These are phyloP conservation scores for Formicarius rufipectus DNA, from an alignment of 2,113 vertebrate genomes.

Conservation along the genomic window DNA sequence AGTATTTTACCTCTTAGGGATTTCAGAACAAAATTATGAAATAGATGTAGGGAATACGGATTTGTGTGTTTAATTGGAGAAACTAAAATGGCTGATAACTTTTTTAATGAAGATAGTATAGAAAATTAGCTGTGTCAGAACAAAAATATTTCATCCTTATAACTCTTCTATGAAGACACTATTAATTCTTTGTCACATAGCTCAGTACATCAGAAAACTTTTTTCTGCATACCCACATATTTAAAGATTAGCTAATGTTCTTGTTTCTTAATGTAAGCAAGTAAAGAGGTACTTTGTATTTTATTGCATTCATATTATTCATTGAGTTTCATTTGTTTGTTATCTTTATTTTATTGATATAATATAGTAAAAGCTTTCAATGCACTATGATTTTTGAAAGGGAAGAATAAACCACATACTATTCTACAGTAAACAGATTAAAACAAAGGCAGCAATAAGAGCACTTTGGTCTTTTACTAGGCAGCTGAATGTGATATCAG, in stretches of 20 bases:
- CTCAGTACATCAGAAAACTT: background rate
- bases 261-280: background rate
- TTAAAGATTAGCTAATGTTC: background rate
- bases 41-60: rapidly evolving
- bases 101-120: background rate
- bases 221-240: background rate
- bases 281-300: background rate
- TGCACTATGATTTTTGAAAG: background rate
- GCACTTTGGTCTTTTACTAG: background rate
- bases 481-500: background rate
- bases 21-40: background rate
- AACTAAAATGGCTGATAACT: background rate
- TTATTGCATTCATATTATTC: background rate
- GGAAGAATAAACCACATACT: background rate
- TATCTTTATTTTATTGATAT: background rate
- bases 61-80: background rate
- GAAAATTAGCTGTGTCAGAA: background rate
- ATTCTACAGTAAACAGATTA: background rate
- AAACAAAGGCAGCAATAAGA: background rate
- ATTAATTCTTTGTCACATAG: background rate
- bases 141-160: background rate
- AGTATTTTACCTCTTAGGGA: background rate
- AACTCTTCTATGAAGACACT: background rate
- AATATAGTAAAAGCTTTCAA: background rate
- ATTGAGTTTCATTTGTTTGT: background rate